phyloP scores from a whole-genome alignment of 2,797 vertebrate genomes.

The Danionella dracula region DNA sequence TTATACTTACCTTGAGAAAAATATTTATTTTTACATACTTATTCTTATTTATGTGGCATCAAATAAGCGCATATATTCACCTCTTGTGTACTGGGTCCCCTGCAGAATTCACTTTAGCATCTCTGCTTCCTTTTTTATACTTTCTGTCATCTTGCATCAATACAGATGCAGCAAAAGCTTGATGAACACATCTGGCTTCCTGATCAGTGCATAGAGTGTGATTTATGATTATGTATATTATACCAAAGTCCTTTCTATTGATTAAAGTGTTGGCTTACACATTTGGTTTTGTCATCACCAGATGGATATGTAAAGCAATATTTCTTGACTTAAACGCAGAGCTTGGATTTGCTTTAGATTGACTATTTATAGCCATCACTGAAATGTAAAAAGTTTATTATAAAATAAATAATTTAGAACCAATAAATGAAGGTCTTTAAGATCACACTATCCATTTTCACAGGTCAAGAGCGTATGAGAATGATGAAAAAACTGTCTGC shows the following conservation, averaged over 20 bases:
- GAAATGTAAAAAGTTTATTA: too few relatives aligned
- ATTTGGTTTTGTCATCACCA: not conserved
- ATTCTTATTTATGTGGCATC: too few relatives aligned
- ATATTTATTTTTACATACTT: too few relatives aligned
- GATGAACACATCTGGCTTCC: constrained; percentile 21
- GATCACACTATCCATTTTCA: constrained; percentile 20
- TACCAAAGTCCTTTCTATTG: constrained; percentile 30
- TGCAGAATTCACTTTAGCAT: too few relatives aligned
- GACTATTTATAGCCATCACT: too few relatives aligned
- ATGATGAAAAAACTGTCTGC: not conserved
- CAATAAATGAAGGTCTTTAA: not conserved
- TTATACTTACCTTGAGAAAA: too few relatives aligned
- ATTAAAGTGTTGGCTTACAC: constrained; percentile 21
- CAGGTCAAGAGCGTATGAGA: constrained; percentile 4
- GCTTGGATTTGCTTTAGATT: not conserved
- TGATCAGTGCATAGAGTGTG: constrained; percentile 2
- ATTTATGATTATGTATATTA: constrained; percentile 37
- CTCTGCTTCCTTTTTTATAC: too few relatives aligned
- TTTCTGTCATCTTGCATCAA: constrained; percentile 6
- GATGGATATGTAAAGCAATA: not conserved
- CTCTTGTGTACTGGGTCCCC: too few relatives aligned
- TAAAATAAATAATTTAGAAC: too few relatives aligned
- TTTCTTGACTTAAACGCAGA: not conserved
- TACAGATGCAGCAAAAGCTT: not conserved
- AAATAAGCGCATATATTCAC: too few relatives aligned